Conservation (phyloP, 2,113 vertebrate genomes). For the human region GRCh38 chr3:118289001-118289500, state of each 20-base stretch:
- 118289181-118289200: not conserved
- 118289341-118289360: not conserved
- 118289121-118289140: not conserved
- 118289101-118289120: not conserved
- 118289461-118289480: not conserved
- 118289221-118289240: not conserved
- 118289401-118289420: not conserved
- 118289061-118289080: not conserved
- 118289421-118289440: not conserved
- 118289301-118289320: not conserved
- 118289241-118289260: not conserved
- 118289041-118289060: not conserved
- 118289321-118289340: not conserved
- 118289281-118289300: not conserved
- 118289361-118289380: not conserved
- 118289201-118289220: not conserved
- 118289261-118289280: not conserved
- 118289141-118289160: not conserved
- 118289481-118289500: not conserved
- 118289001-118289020: not conserved
- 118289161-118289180: not conserved
- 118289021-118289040: not conserved
- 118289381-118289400: not conserved
- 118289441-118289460: not conserved
- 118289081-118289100: not conserved